Base-by-base conservation (phyloP, 1,140 invertebrate species). In the Macrobrachium rosenbergii region DNA sequence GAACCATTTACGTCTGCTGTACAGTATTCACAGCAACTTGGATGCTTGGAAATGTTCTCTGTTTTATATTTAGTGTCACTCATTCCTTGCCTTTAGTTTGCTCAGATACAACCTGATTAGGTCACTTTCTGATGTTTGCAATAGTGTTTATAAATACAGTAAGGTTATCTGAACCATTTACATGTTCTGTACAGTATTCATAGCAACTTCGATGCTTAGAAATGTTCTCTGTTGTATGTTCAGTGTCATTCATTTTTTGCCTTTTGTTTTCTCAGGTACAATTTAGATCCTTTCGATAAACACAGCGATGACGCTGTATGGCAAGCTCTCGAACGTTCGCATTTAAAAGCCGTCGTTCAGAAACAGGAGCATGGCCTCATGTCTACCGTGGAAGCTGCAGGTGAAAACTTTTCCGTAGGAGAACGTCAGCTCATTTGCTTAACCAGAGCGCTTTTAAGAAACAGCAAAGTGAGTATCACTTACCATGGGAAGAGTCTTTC, bases 371-470 rank as follows among this genome's bases (percentile, higher is more conserved):
- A 88, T 19, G 82, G 82, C 11, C 78, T 89, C 8, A 23, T 73
- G 12, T 85, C 87, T 17, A 92, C 92, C 67, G 92, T 94, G 10
- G 91, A 92, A 77, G 93, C 94, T 90, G 93, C 93, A 52, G 89
- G 89, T 23, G 82, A 91, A 88, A 94, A 94, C 90, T 93, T 94
- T 87, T 94, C 93, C 10, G 90, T 92, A 91, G 91, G 92, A 88
- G 90, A 94, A 90, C 91, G 92, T 67, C 97, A 98, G 90, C 91
- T 98, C 0, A 93, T 98, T 63, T 98, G 97, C 90, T 91, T 98
- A 58, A 96, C 95, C 7, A 93, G 96, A 80, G 96, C 96, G 59
- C 95, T 97, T 89, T 92, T 98, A 14, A 93, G 95, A 80, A 95
- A 96, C 89, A 96, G 96, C 91, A 95, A 95, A 90, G 93, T 95